These are phyloP conservation scores for Malurus splendens DNA, from an alignment of 2,797 vertebrate species.

Conservation along the genomic window DNA sequence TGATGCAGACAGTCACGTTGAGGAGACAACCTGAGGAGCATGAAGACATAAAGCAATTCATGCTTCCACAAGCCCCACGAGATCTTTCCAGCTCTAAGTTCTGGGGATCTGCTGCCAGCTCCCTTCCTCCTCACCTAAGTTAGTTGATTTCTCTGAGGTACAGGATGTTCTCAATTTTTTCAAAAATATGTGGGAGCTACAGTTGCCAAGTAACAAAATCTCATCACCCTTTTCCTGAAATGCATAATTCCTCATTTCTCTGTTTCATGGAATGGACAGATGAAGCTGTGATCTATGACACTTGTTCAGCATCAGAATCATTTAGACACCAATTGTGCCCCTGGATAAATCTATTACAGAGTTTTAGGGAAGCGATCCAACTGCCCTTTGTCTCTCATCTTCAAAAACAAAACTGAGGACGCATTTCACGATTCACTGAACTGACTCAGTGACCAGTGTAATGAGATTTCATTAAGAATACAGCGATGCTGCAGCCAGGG, in stretches of 20 bases:
- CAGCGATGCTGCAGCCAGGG: neutral
- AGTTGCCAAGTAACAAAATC: conserved; percentile 52
- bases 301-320: neutral
- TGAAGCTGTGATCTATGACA: neutral
- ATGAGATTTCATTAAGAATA: neutral
- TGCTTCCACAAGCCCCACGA: neutral
- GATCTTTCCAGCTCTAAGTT: conserved; percentile 22
- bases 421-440: neutral
- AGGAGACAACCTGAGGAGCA: neutral
- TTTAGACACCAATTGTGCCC: neutral
- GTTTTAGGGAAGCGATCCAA: neutral
- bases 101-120: conserved; percentile 27
- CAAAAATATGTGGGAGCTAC: conserved; percentile 31
- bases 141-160: neutral
- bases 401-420: neutral
- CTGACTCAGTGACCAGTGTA: neutral
- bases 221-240: conserved; percentile 22
- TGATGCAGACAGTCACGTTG: neutral
- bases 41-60: conserved; percentile 1
- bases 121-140: conserved; percentile 21
- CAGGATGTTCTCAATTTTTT: conserved; percentile 35
- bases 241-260: neutral
- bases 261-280: neutral
- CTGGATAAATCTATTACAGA: neutral
- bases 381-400: neutral